Evolutionary conservation across 2,888 invertebrate genomes (phyloP).

Genomic region (Norana najaformis): DNA sequence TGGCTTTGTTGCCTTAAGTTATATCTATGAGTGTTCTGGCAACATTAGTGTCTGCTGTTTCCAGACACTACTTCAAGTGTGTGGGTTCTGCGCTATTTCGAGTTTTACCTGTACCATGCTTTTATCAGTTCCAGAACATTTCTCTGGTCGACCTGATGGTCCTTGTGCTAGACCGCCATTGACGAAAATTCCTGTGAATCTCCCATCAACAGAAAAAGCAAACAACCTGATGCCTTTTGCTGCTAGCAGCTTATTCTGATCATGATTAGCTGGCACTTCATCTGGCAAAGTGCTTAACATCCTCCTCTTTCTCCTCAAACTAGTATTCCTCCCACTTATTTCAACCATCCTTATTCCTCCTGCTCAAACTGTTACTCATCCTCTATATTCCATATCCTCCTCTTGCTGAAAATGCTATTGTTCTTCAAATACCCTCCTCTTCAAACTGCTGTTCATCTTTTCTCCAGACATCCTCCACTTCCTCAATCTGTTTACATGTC

Average conservation of each 20-base stretch:
- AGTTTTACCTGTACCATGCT: neutral
- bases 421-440: too few species aligned
- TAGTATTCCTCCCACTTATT: neutral
- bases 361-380: neutral
- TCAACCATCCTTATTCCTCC: neutral
- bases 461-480: too few species aligned
- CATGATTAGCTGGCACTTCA: neutral
- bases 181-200: neutral
- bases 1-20: neutral
- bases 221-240: neutral
- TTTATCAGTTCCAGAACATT: neutral
- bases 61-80: neutral
- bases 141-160: neutral
- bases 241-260: neutral
- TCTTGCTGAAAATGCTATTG: neutral
- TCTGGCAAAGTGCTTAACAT: neutral
- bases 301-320: neutral
- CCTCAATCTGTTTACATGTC: too few species aligned
- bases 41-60: neutral
- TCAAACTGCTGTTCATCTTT: too few species aligned
- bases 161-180: neutral
- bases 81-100: neutral
- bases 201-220: neutral
- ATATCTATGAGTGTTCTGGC: neutral
- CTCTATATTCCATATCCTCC: neutral